Conservation (phyloP, 2,797 vertebrate genomes). For the Brotula barbata region DNA sequence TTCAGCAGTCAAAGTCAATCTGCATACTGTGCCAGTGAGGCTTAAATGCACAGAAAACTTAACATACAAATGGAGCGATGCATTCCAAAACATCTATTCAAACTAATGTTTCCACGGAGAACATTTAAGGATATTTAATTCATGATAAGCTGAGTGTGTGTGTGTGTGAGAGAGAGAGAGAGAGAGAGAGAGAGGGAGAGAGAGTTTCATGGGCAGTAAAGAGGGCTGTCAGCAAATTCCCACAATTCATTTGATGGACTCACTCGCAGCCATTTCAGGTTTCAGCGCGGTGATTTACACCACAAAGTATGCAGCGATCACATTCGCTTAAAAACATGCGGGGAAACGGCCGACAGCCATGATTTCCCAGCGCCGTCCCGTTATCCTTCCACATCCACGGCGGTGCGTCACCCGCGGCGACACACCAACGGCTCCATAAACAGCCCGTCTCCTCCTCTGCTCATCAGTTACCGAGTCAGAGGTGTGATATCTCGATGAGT, state of each 20-base stretch:
- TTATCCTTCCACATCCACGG: conserved; percentile 27
- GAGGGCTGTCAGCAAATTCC: conserved; percentile 33
- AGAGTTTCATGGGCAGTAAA: conserved; percentile 22
- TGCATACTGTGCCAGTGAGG: conserved; percentile 58
- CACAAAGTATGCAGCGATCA: conserved; percentile 77
- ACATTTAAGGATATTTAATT: conserved; percentile 43
- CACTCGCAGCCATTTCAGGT: conserved; percentile 69
- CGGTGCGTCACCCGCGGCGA: no score
- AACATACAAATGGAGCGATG: conserved; percentile 5
- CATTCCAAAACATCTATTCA: conserved; percentile 21
- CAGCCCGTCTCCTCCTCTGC: conserved; percentile 1
- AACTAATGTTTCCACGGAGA: conserved; percentile 29
- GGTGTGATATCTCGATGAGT: conserved; percentile 29
- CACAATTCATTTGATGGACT: conserved; percentile 62
- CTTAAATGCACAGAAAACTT: conserved; percentile 51
- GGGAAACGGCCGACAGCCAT: conserved; percentile 30
- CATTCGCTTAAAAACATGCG: conserved; percentile 49
- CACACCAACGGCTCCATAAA: no score
- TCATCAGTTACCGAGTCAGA: conserved; percentile 3
- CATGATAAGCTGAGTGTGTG: conserved; percentile 1
- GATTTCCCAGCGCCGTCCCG: conserved; percentile 31
- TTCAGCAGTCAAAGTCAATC: conserved; percentile 67
- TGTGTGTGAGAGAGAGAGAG: background rate
- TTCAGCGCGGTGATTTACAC: conserved; percentile 76
- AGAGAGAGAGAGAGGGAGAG: conserved; percentile 10